Evolutionary conservation across 2,113 vertebrate species (phyloP).

Genomic region (Formicarius rufipectus): DNA sequence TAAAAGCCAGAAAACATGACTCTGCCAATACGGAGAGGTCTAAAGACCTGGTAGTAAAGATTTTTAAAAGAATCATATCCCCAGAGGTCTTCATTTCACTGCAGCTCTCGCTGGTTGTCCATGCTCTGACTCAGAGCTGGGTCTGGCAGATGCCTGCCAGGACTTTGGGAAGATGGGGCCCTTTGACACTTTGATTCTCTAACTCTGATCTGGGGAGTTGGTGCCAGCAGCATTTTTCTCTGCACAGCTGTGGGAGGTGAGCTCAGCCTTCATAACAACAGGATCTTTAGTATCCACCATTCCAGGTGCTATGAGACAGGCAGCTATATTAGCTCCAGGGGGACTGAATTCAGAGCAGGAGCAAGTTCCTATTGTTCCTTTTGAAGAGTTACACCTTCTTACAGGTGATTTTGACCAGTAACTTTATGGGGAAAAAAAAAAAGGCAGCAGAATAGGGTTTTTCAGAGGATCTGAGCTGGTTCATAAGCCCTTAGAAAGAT

Average conservation of each 20-base stretch:
- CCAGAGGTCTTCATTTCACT: background rate
- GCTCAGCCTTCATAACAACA: background rate
- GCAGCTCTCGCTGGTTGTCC: background rate
- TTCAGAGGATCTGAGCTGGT: background rate
- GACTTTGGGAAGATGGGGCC: background rate
- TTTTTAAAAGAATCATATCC: background rate
- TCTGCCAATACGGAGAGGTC: background rate
- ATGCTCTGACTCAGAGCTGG: background rate
- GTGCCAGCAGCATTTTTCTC: background rate
- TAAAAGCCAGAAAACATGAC: background rate
- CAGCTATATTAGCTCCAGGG: background rate
- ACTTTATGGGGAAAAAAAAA: background rate
- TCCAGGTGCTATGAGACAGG: background rate
- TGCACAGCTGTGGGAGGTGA: background rate
- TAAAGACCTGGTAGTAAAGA: background rate
- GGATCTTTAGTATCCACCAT: background rate
- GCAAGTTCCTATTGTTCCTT: background rate
- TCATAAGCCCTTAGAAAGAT: background rate
- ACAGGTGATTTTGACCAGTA: constrained; percentile 5
- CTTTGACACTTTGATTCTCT: background rate
- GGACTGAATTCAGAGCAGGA: background rate
- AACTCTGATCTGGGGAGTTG: background rate
- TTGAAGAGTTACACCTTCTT: constrained; percentile 18
- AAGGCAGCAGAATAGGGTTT: background rate
- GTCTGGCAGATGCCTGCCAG: background rate